Base-by-base conservation (phyloP, 2,797 vertebrate genomes). In the Decapterus maruadsi region DNA sequence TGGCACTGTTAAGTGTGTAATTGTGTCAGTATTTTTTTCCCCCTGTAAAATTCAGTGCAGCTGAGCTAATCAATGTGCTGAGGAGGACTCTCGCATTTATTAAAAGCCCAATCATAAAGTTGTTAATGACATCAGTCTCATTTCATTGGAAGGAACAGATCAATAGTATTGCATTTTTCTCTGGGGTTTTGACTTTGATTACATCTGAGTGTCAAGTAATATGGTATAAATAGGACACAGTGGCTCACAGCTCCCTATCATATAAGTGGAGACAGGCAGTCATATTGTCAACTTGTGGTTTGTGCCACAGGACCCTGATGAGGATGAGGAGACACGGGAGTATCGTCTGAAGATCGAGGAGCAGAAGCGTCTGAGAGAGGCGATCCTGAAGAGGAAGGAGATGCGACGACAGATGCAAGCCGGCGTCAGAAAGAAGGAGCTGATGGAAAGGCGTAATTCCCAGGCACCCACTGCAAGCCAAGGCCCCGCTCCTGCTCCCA, bases 311-410 rank as follows among this genome's bases (percentile, higher is more conserved):
- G 95, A 97, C 34, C 96, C 96, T 0, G 94, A 98, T 0, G 98
- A 99, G 85, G 98, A 99, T 2, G 98, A 99, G 74, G 98, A 99
- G 87, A 99, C 98, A 0, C 92, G 97, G 55, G 92, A 97, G 75
- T 99, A 99, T 77, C 97, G 98, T 55, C 80, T 98, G 78, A 99
- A 99, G 94, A 98, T 99, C 1, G 98, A 99, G 75, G 97, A 99
- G 79, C 98, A 99, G 93, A 99, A 99, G 82, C 96, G 97, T 20
- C 92, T 98, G 6, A 92, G 98, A 50, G 97, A 99, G 84, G 97
- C 98, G 93, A 98, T 99, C 71, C 93, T 99, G 75, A 98, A 91
- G 79, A 96, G 93, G 65, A 99, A 99, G 92, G 98, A 99, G 91
- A 77, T 98, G 75, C 94, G 98, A 17, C 95, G 98, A 71, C 98